Evolutionary conservation across 2,888 invertebrate species (phyloP), one percentile per base, ranked within the genome.

Genomic region (Phrixothrix hirtus): DNA sequence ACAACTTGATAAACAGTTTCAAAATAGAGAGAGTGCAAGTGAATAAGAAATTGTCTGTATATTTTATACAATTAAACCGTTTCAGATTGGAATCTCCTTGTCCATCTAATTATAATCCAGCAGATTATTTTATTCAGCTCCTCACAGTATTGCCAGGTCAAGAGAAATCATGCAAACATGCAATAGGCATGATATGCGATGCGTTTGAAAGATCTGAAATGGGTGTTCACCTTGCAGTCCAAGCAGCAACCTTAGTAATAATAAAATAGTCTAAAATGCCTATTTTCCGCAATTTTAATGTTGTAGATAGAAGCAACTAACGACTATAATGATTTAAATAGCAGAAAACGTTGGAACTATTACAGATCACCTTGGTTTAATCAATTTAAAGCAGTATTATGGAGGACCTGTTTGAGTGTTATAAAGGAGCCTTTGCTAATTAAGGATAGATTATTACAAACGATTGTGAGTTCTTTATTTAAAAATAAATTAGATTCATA

Each of bases 101-200:
- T 71, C 95, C 95, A 0, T 83, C 82, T 2, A 94, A 94, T 72
- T 95, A 91, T 77, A 95, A 95, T 73, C 95, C 95, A 1, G 95
- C 95, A 0, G 96, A 97, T 76, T 92, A 91, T 75, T 95, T 89
- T 75, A 89, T 96, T 37, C 90, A 95, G 70, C 83, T 92, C 1
- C 75, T 96, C 60, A 93, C 95, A 0, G 86, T 95, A 1, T 84
- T 89, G 1, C 94, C 95, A 0, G 89, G 88, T 0, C 80, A 86
- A n/a, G 95, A 95, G 73, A 82, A 83, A 30, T 84, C 87, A 6
- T 93, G 92, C 34, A 81, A 86, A 34, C 85, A 87, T 49, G 87
- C 88, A 1, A 87, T 92, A 26, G 85, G 86, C 55, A 84, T 86
- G 50, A 88, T 92, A 13, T 92, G 92, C 72, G 87, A 89, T 45